Percentiles rank a stretch among this genome's conserved stretches.
phyloP scores from a whole-genome alignment of 1,140 invertebrate genomes.

The Apocrypta bakeri region DNA sequence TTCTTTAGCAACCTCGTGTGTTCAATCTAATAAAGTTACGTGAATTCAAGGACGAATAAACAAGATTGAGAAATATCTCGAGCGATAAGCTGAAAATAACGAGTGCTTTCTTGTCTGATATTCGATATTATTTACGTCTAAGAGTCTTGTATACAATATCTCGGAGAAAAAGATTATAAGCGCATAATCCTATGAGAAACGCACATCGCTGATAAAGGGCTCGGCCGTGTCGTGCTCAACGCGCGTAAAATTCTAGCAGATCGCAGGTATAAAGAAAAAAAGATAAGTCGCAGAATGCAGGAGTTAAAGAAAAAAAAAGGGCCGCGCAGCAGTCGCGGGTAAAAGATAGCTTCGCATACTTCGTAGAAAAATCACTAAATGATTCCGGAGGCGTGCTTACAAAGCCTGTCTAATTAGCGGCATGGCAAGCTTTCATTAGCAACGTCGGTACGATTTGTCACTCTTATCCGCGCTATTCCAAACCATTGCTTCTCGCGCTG shows the following conservation, averaged over 20 bases:
- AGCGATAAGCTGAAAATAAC: neutral
- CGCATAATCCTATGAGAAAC: neutral
- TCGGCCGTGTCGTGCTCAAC: neutral
- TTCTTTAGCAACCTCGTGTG: neutral
- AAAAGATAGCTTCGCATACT: neutral
- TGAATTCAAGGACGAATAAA: neutral
- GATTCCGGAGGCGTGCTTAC: neutral
- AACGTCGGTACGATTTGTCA: constrained; percentile 14
- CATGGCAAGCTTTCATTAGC: constrained; percentile 1
- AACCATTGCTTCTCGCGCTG: neutral
- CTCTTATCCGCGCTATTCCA: constrained; percentile 16
- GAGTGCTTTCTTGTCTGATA: neutral
- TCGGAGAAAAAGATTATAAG: neutral
- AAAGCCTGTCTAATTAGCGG: constrained; percentile 3
- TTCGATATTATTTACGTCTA: neutral
- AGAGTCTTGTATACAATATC: neutral
- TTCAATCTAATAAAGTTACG: neutral
- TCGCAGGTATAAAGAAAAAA: neutral
- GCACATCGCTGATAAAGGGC: neutral
- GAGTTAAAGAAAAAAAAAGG: too few relatives aligned
- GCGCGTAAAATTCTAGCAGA: constrained; percentile 1
- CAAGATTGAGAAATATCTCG: neutral
- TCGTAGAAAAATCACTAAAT: neutral
- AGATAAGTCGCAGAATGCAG: neutral
- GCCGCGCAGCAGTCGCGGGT: too few relatives aligned